These are phyloP conservation scores for Protomyctophum bolini DNA, from an alignment of 2,113 vertebrate species.

Conservation along the genomic window DNA sequence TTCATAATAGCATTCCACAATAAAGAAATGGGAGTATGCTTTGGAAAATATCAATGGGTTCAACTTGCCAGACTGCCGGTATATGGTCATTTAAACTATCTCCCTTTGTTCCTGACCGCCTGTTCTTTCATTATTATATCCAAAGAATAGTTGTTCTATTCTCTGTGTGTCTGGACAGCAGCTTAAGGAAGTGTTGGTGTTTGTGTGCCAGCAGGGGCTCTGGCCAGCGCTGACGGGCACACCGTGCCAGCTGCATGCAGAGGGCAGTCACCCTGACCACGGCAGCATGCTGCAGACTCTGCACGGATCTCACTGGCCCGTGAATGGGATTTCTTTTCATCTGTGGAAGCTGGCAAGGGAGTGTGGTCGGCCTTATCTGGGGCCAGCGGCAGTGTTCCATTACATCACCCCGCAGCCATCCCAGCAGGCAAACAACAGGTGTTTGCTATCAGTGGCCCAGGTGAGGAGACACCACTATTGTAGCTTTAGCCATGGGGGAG, in stretches of 20 bases:
- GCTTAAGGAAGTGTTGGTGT: background rate
- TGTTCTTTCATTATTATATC: background rate
- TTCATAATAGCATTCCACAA: too few relatives aligned
- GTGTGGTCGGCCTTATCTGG: slow-evolving; percentile 2
- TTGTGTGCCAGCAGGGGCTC: slow-evolving; percentile 27
- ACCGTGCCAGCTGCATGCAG: slow-evolving; percentile 41
- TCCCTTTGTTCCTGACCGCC: background rate
- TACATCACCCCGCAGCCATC: slow-evolving; percentile 37
- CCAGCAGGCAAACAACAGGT: slow-evolving; percentile 1
- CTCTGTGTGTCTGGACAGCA: background rate
- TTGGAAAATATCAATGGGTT: too few relatives aligned
- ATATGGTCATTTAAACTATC: too few relatives aligned
- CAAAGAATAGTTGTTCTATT: background rate
- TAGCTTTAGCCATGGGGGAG: too few relatives aligned
- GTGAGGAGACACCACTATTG: too few relatives aligned
- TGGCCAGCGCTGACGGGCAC: background rate
- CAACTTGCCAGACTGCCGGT: too few relatives aligned
- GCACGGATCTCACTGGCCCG: slow-evolving; percentile 39
- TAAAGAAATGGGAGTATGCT: too few relatives aligned
- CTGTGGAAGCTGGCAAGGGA: slow-evolving; percentile 41
- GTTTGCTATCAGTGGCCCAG: too few relatives aligned
- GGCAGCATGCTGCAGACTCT: slow-evolving; percentile 24
- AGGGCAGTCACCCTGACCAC: slow-evolving; percentile 47
- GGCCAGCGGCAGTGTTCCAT: slow-evolving; percentile 17
- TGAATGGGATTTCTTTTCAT: slow-evolving; percentile 48